phyloP scores from a whole-genome alignment of 30 jellyfish, hydroid and myxozoan species.

The Pseudorhiza aurosa region DNA sequence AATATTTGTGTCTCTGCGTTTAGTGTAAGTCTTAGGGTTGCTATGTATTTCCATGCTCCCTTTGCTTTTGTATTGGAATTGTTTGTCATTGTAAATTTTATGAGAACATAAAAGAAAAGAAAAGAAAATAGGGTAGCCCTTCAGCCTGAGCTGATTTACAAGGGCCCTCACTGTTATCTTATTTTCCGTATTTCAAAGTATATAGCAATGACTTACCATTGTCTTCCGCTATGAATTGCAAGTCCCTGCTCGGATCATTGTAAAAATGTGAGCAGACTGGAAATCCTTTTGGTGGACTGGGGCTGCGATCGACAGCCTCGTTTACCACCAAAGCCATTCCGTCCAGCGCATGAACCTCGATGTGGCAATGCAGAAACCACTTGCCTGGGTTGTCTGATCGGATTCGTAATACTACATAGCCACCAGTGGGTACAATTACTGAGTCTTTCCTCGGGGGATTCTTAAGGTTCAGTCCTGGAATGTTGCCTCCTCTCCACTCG shows the following conservation, averaged over 20 bases:
- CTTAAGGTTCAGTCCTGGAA: slow-evolving; percentile 83
- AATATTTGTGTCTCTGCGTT: no score
- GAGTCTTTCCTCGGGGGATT: slow-evolving; percentile 94
- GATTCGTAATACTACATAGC: slow-evolving; percentile 84
- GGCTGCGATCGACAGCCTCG: slow-evolving; percentile 83
- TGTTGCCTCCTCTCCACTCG: slow-evolving; percentile 73
- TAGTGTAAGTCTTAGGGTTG: no score
- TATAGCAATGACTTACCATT: slow-evolving; percentile 44
- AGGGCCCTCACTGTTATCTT: no score
- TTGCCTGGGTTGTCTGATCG: slow-evolving; percentile 96
- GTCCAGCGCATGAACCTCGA: slow-evolving; percentile 90
- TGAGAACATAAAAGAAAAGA: no score
- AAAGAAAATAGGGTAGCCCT: no score
- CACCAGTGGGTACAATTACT: slow-evolving; percentile 90
- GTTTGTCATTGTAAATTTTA: no score
- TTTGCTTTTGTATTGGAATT: no score
- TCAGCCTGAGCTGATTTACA: no score
- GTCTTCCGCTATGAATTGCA: slow-evolving; percentile 64
- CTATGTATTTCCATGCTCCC: no score
- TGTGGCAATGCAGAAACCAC: slow-evolving; percentile 97
- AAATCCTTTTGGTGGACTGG: slow-evolving; percentile 91
- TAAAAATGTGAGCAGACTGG: slow-evolving; percentile 86
- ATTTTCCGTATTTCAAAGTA: no score
- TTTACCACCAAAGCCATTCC: slow-evolving; percentile 96
- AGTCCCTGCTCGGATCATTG: slow-evolving; percentile 83